Conservation (phyloP, 2,797 vertebrate genomes). For the Enteromius treurensis region DNA sequence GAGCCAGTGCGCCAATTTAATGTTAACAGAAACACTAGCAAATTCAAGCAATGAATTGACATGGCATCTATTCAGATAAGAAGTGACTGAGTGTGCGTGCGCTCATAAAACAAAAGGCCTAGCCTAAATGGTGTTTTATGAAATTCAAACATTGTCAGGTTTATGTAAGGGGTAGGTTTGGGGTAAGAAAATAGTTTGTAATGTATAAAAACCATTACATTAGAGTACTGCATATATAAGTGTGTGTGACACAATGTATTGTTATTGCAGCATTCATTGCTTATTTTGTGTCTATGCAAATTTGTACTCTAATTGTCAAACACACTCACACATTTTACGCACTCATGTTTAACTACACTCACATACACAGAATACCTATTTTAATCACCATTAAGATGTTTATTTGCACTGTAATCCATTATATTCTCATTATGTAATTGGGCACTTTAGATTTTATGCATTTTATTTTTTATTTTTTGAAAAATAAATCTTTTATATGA, state of each 20-base stretch:
- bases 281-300: no score
- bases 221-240: not conserved
- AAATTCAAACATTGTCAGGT: not conserved
- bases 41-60: not conserved
- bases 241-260: not conserved
- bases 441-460: no score
- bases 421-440: not conserved
- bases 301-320: no score
- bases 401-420: not conserved
- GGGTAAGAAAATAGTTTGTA: not conserved
- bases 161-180: not conserved
- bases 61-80: not conserved
- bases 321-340: no score
- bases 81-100: not conserved
- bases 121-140: not conserved
- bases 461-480: no score
- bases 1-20: slow-evolving; percentile 2
- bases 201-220: not conserved
- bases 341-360: no score
- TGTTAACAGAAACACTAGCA: not conserved
- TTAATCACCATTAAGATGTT: no score
- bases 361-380: no score
- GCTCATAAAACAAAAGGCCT: not conserved
- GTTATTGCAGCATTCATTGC: not conserved
- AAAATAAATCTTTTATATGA: no score